Evolutionary conservation across 1,140 invertebrate genomes (phyloP).

Genomic region (Hyles euphorbiae): DNA sequence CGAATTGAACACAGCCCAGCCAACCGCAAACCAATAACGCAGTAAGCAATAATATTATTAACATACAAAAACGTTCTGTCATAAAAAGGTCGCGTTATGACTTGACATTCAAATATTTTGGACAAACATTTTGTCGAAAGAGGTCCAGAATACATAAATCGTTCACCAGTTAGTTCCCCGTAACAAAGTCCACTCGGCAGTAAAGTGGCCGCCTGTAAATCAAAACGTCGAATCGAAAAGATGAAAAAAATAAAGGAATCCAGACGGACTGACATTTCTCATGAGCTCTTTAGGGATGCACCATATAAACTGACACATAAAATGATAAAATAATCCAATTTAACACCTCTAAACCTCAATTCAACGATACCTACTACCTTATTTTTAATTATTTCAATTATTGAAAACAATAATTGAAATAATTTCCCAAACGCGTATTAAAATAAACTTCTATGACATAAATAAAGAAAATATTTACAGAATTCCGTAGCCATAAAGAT

Average conservation of each 20-base stretch:
- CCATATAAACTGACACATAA: slow-evolving; percentile 3
- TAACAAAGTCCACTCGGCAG: slow-evolving; percentile 63
- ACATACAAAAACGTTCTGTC: slow-evolving; percentile 31
- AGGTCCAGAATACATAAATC: slow-evolving; percentile 57
- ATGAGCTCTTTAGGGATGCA: slow-evolving; percentile 38
- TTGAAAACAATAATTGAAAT: too few species aligned
- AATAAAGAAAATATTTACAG: too few species aligned
- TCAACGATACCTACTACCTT: too few species aligned
- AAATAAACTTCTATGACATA: too few species aligned
- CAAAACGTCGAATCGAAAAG: slow-evolving; percentile 67
- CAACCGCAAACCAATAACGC: slow-evolving; percentile 26
- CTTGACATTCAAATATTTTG: slow-evolving; percentile 57
- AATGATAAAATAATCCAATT: too few species aligned
- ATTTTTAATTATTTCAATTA: too few species aligned
- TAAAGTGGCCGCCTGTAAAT: slow-evolving; percentile 68
- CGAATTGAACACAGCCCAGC: slow-evolving; percentile 4
- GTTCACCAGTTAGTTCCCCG: slow-evolving; percentile 53
- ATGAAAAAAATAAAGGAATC: slow-evolving; percentile 44
- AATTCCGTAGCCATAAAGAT: neutral
- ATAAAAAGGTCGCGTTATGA: slow-evolving; percentile 42
- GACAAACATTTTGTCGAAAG: slow-evolving; percentile 48
- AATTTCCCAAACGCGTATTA: too few species aligned
- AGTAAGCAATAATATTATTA: slow-evolving; percentile 38
- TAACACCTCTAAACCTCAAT: too few species aligned
- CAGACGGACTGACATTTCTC: slow-evolving; percentile 46